These are phyloP conservation scores for Poecilia gillii DNA, from an alignment of 2,797 vertebrate genomes.

Conservation along the genomic window DNA sequence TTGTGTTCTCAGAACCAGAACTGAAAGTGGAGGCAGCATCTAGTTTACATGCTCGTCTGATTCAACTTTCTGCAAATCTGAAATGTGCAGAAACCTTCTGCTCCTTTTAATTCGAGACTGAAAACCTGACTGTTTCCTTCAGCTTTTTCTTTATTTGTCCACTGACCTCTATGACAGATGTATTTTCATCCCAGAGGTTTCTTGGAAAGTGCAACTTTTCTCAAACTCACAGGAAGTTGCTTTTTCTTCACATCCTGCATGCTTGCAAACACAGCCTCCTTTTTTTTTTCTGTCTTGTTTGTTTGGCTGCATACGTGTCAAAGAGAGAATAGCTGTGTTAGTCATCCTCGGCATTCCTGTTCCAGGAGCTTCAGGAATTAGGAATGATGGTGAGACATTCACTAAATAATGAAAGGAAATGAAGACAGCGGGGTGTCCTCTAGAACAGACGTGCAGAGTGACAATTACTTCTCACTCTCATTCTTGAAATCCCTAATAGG, in stretches of 20 bases:
- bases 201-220: slow-evolving; percentile 40
- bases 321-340: slow-evolving; percentile 44
- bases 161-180: neutral
- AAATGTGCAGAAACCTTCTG: neutral
- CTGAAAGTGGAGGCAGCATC: neutral
- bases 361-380: slow-evolving; percentile 27
- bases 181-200: slow-evolving; percentile 31
- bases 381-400: slow-evolving; percentile 12
- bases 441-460: slow-evolving; percentile 31
- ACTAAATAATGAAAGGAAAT: slow-evolving; percentile 60
- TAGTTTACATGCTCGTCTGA: neutral
- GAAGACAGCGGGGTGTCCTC: slow-evolving; percentile 44
- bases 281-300: slow-evolving; percentile 45
- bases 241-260: slow-evolving; percentile 60
- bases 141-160: neutral
- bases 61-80: neutral
- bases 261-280: slow-evolving; percentile 27
- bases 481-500: slow-evolving; percentile 33
- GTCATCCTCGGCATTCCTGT: slow-evolving; percentile 41
- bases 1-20: neutral
- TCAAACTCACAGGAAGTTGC: slow-evolving; percentile 46
- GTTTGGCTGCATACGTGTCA: slow-evolving; percentile 49
- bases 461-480: slow-evolving; percentile 1
- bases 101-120: neutral
- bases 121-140: neutral